Evolutionary conservation across 2,888 invertebrate genomes (phyloP).

Genomic region (Lacanobia oleracea): DNA sequence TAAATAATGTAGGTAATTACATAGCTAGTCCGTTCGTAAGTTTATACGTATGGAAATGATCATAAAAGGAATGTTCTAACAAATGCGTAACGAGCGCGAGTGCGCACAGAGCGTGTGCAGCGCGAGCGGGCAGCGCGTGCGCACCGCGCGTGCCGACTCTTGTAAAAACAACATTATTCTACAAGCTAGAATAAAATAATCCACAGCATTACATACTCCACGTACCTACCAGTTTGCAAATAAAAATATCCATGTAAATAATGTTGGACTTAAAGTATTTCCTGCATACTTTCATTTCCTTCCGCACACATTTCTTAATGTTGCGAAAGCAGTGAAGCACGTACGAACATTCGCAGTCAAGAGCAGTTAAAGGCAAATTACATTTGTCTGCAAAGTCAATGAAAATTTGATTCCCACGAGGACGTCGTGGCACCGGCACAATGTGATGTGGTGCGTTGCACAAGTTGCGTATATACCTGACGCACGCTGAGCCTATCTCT

Average conservation of each 20-base stretch:
- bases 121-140: conserved; percentile 27
- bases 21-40: conserved; percentile 14
- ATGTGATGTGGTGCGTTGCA: conserved; percentile 46
- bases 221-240: conserved; percentile 14
- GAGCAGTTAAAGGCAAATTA: conserved; percentile 36
- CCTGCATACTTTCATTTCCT: conserved; percentile 63
- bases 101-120: conserved; percentile 44
- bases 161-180: conserved; percentile 46
- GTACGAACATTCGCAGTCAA: conserved; percentile 35
- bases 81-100: conserved; percentile 32
- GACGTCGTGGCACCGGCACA: conserved; percentile 36
- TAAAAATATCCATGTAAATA: conserved; percentile 56
- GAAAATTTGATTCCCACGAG: conserved; percentile 64
- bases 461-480: conserved; percentile 51
- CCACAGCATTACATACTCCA: conserved; percentile 22
- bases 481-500: conserved; percentile 58
- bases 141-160: conserved; percentile 30
- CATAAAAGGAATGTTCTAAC: conserved; percentile 35
- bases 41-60: conserved; percentile 18
- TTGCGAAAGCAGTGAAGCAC: conserved; percentile 38
- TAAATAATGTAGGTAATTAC: conserved; percentile 15
- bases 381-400: conserved; percentile 51
- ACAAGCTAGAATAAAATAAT: conserved; percentile 51
- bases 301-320: conserved; percentile 49
- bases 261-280: conserved; percentile 42